Evolutionary conservation across 2,888 invertebrate species (phyloP).

Genomic region (Trichogramma dendrolimi): DNA sequence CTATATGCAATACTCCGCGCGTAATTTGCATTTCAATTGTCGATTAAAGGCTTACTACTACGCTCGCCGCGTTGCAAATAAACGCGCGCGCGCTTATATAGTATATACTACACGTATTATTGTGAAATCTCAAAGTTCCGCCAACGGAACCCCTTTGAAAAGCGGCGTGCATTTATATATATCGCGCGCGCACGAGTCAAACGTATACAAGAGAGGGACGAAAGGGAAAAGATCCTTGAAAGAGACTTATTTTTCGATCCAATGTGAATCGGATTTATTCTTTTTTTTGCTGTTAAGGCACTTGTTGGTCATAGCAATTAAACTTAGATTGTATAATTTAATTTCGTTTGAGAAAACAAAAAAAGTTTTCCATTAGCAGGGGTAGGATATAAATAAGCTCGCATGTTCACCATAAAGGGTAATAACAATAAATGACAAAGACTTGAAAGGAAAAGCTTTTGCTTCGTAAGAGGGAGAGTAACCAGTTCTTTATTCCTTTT

Average conservation of each 20-base stretch:
- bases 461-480: too few relatives aligned
- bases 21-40: slow-evolving; percentile 23
- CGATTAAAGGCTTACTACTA: slow-evolving; percentile 9
- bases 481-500: too few relatives aligned
- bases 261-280: slow-evolving; percentile 12
- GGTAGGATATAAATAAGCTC: neutral
- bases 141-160: slow-evolving; percentile 7
- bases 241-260: slow-evolving; percentile 41
- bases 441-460: too few relatives aligned
- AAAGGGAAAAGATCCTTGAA: slow-evolving; percentile 43
- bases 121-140: neutral
- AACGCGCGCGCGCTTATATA: neutral
- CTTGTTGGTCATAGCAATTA: neutral
- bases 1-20: too few relatives aligned
- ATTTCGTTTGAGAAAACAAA: too few relatives aligned
- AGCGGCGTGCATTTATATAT: neutral
- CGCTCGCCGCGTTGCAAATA: slow-evolving; percentile 8
- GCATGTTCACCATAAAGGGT: neutral
- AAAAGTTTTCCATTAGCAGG: too few relatives aligned
- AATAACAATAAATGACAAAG: too few relatives aligned
- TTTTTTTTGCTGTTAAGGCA: neutral
- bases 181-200: slow-evolving; percentile 23
- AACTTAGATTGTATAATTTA: neutral
- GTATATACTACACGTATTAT: too few relatives aligned
- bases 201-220: slow-evolving; percentile 32